Conservation (phyloP, 1,140 invertebrate genomes). For the Bacillus rossius region DNA sequence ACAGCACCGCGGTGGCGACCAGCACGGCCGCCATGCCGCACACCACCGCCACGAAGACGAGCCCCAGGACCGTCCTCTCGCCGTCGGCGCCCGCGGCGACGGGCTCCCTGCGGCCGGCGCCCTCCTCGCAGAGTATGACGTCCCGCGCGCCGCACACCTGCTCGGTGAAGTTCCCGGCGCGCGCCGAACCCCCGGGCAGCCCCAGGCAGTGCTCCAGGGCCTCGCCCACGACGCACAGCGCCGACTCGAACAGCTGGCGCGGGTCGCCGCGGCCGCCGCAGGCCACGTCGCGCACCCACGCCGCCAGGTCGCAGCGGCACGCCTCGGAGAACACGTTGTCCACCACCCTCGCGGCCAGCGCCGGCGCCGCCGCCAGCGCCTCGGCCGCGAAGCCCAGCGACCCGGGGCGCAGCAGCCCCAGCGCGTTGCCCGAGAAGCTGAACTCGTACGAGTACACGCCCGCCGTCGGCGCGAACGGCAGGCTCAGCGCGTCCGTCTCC, state of each 20-base stretch:
- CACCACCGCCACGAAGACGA: slow-evolving; percentile 46
- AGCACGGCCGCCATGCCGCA: slow-evolving; percentile 45
- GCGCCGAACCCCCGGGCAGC: slow-evolving; percentile 52
- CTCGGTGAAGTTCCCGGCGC: slow-evolving; percentile 54
- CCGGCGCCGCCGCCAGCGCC: slow-evolving; percentile 50
- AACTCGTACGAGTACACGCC: slow-evolving; percentile 27
- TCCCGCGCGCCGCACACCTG: slow-evolving; percentile 49
- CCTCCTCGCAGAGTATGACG: slow-evolving; percentile 40
- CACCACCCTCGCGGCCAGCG: slow-evolving; percentile 40
- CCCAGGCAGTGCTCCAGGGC: slow-evolving; percentile 56
- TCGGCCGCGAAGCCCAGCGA: slow-evolving; percentile 58
- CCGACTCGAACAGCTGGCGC: slow-evolving; percentile 48
- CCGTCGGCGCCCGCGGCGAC: slow-evolving; percentile 20
- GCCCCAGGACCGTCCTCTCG: slow-evolving; percentile 43
- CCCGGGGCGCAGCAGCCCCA: slow-evolving; percentile 34
- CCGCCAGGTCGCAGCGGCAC: slow-evolving; percentile 55
- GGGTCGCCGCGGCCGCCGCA: slow-evolving; percentile 22
- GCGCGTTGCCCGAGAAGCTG: slow-evolving; percentile 15
- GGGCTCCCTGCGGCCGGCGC: slow-evolving; percentile 34
- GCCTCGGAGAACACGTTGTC: slow-evolving; percentile 25
- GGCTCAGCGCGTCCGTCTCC: slow-evolving; percentile 48
- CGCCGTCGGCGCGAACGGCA: slow-evolving; percentile 29
- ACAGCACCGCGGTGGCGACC: slow-evolving; percentile 45
- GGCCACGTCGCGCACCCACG: slow-evolving; percentile 48
- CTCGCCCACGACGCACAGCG: slow-evolving; percentile 55